Conservation (phyloP, 92 coral and sea anemone genomes). For the Paramuricea clavata region DNA sequence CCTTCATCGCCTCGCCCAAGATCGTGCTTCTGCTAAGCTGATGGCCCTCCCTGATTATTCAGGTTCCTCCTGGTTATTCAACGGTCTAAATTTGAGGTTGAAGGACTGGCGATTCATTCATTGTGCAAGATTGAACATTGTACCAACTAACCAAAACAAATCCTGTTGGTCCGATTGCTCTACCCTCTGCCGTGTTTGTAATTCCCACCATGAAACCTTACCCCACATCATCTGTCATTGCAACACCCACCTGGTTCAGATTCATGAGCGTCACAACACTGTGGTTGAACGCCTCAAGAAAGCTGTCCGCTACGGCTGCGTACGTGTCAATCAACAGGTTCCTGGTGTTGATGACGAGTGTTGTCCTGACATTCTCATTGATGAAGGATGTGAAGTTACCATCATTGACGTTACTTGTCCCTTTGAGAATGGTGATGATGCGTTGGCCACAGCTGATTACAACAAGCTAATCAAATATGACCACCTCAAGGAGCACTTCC, state of each 20-base stretch:
- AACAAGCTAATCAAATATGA: neutral
- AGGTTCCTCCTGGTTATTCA: neutral
- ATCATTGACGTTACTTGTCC: neutral
- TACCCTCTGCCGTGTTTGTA: neutral
- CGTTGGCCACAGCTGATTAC: neutral
- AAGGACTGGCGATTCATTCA: conserved; percentile 2
- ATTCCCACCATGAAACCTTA: neutral
- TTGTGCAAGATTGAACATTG: neutral
- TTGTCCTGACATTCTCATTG: neutral
- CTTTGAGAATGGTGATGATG: neutral
- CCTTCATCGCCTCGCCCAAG: neutral
- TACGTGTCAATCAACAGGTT: neutral
- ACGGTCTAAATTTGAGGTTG: neutral
- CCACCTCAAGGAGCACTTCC: neutral
- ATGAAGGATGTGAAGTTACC: neutral
- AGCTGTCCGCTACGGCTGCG: neutral
- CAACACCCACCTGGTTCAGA: neutral
- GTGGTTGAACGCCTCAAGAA: neutral
- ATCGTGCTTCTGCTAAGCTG: neutral
- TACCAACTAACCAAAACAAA: neutral
- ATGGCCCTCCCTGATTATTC: neutral
- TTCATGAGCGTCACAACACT: neutral
- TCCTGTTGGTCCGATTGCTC: neutral
- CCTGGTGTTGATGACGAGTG: no score
- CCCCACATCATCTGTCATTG: neutral